A percentile compares a stretch with the other conserved stretches of the same genome.
These are phyloP conservation scores for Aelia acuminata DNA, from an alignment of 2,888 invertebrate genomes.

Conservation along the genomic window DNA sequence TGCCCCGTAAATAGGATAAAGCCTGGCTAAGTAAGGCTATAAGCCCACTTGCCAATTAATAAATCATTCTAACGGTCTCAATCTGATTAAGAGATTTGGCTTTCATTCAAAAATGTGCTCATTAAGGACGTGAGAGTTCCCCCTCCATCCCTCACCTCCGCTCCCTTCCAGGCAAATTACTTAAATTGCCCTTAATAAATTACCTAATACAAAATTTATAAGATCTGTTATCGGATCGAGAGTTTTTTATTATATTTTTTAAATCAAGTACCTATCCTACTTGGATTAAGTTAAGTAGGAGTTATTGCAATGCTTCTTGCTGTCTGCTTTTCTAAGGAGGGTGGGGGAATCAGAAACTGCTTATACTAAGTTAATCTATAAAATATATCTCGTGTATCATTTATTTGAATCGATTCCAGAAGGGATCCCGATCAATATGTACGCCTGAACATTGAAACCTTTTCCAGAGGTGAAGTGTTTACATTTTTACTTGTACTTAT, in stretches of 20 bases:
- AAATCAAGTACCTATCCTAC: not conserved
- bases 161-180: not conserved
- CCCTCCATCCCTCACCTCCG: not conserved
- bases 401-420: too few relatives aligned
- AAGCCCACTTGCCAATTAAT: slow-evolving; percentile 63
- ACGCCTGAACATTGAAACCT: too few relatives aligned
- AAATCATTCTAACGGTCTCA: slow-evolving; percentile 64
- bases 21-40: slow-evolving; percentile 29
- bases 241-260: not conserved
- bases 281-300: too few relatives aligned
- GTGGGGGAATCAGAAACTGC: too few relatives aligned
- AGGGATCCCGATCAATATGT: too few relatives aligned
- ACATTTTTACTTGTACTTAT: too few relatives aligned
- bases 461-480: too few relatives aligned
- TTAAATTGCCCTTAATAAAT: slow-evolving; percentile 12
- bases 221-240: not conserved
- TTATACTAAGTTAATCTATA: too few relatives aligned
- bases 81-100: slow-evolving; percentile 65
- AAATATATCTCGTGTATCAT: too few relatives aligned
- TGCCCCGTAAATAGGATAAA: not conserved
- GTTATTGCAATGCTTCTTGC: too few relatives aligned
- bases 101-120: slow-evolving; percentile 62
- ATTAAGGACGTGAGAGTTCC: slow-evolving; percentile 52
- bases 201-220: not conserved
- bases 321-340: too few relatives aligned